Conservation (phyloP, 2,113 vertebrate species). For the Tichodroma muraria region DNA sequence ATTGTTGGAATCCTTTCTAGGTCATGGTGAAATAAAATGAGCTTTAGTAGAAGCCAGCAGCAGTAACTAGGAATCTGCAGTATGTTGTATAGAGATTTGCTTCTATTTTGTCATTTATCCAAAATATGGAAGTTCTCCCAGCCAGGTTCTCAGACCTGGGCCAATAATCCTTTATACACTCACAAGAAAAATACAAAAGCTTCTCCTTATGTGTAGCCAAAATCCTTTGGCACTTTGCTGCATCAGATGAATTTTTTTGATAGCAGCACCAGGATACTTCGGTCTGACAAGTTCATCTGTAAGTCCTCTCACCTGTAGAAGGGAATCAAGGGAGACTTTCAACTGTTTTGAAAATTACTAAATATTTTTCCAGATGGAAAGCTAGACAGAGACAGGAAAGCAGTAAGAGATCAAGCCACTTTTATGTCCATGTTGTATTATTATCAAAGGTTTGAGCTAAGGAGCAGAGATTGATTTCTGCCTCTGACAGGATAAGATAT, state of each 20-base stretch:
- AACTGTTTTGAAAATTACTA: constrained; percentile 21
- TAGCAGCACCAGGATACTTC: not conserved
- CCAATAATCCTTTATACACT: constrained; percentile 2
- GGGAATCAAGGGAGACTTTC: not conserved
- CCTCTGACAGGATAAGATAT: not conserved
- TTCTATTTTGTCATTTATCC: constrained; percentile 45
- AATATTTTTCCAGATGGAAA: constrained; percentile 29
- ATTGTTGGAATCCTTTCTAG: constrained; percentile 18
- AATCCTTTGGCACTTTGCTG: not conserved
- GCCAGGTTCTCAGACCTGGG: not conserved
- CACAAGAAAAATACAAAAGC: constrained; percentile 16
- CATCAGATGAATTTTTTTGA: not conserved
- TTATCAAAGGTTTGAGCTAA: not conserved
- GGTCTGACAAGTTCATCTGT: not conserved
- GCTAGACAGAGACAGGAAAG: constrained; percentile 10
- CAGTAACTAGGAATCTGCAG: constrained; percentile 28
- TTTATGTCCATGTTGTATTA: not conserved
- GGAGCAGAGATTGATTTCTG: not conserved
- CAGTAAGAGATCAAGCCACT: not conserved
- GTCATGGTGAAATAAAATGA: constrained; percentile 14
- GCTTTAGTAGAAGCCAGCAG: constrained; percentile 11
- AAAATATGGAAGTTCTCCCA: constrained; percentile 3
- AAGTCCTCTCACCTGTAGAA: not conserved
- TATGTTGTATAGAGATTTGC: constrained; percentile 12
- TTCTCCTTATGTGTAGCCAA: not conserved